These are phyloP conservation scores for Dicycla oo DNA, from an alignment of 2,888 invertebrate species.

Conservation along the genomic window DNA sequence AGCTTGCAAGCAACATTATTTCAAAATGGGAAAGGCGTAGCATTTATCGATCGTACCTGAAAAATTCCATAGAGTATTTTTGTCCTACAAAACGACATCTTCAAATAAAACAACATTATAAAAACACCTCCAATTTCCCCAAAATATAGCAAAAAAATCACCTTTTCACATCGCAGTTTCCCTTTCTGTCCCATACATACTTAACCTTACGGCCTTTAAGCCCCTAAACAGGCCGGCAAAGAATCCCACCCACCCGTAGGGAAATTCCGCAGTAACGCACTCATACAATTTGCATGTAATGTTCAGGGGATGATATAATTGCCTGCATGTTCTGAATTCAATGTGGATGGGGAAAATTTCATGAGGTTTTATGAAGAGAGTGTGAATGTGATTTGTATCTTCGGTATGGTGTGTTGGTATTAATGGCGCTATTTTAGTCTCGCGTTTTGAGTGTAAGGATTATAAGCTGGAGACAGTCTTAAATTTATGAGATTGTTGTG, in stretches of 20 bases:
- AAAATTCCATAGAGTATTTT: not conserved
- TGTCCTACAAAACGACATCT: conserved; percentile 2
- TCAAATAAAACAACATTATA: not conserved
- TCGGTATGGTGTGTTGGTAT: not conserved
- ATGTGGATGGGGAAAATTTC: conserved; percentile 44
- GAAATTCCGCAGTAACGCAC: conserved; percentile 72
- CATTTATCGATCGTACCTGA: too few relatives aligned
- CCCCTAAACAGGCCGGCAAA: conserved; percentile 57
- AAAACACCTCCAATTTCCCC: conserved; percentile 3
- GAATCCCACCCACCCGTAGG: conserved; percentile 61
- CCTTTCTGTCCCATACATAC: conserved; percentile 60
- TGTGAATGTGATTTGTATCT: conserved; percentile 32
- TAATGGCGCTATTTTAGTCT: not conserved
- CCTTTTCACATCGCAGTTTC: conserved; percentile 22
- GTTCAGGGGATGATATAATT: conserved; percentile 65
- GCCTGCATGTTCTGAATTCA: conserved; percentile 61
- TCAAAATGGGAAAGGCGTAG: too few relatives aligned
- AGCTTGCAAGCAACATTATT: too few relatives aligned
- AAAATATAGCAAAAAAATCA: conserved; percentile 23
- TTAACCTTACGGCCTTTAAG: conserved; percentile 57
- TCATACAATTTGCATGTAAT: conserved; percentile 75
- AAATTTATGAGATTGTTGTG: not conserved
- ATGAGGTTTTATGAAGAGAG: conserved; percentile 33
- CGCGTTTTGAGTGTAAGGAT: too few relatives aligned
- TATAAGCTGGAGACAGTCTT: not conserved